Conservation (phyloP, 2,113 vertebrate genomes). For the Notarius quadriscutis region DNA sequence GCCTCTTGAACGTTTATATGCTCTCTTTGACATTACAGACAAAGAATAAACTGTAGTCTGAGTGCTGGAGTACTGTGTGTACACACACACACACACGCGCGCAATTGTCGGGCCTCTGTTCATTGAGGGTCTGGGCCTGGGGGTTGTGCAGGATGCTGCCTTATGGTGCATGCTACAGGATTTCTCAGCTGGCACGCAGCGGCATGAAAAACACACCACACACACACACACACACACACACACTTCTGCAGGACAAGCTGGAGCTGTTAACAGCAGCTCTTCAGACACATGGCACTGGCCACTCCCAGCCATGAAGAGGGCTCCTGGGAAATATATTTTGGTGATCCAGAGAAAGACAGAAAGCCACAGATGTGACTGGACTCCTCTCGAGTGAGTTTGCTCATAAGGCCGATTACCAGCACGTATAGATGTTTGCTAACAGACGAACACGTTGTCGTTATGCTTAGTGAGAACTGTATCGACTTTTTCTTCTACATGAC, state of each 20-base stretch:
- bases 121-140: slow-evolving; percentile 9
- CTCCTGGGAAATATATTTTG: slow-evolving; percentile 32
- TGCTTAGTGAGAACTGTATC: not conserved
- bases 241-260: slow-evolving; percentile 7
- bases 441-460: not conserved
- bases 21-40: slow-evolving; percentile 15
- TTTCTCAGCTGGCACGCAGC: slow-evolving; percentile 24
- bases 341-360: slow-evolving; percentile 19
- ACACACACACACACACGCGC: slow-evolving; percentile 12
- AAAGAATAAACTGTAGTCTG: slow-evolving; percentile 32
- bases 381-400: not conserved
- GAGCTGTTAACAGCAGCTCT: slow-evolving; percentile 18
- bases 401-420: not conserved
- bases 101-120: not conserved
- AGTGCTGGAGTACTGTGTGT: slow-evolving; percentile 3
- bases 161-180: slow-evolving; percentile 6
- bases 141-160: slow-evolving; percentile 4
- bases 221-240: not conserved
- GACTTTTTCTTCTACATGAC: not conserved
- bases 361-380: slow-evolving; percentile 21
- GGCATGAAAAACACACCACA: not conserved
- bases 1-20: slow-evolving; percentile 31
- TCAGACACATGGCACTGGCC: slow-evolving; percentile 25
- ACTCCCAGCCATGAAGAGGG: slow-evolving; percentile 32
- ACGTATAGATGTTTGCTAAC: not conserved